Conservation (phyloP, 2,113 vertebrate genomes). For the Marcusenius ussheri region DNA sequence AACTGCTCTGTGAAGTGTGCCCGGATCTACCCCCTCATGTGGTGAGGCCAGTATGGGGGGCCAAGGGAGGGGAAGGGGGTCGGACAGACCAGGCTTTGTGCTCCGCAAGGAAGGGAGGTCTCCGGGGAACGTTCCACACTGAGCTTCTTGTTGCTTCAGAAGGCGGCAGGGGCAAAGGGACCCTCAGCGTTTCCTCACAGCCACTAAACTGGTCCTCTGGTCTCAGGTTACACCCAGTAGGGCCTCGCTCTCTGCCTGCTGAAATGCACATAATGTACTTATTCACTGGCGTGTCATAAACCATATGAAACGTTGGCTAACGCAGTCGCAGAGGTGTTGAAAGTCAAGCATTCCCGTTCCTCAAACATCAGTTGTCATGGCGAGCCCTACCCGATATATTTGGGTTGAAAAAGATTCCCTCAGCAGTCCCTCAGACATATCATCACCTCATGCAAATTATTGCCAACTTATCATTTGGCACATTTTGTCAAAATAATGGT, state of each 20-base stretch:
- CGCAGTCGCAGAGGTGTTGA: conserved; percentile 44
- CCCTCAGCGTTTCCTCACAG: conserved; percentile 48
- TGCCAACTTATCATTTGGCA: conserved; percentile 45
- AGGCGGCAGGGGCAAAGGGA: conserved; percentile 41
- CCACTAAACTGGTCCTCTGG: conserved; percentile 43
- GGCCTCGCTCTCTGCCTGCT: conserved; percentile 14
- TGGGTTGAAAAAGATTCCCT: conserved; percentile 14
- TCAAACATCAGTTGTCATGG: conserved; percentile 26
- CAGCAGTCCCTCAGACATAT: conserved; percentile 27
- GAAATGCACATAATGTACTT: conserved; percentile 43
- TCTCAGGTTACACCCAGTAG: conserved; percentile 33
- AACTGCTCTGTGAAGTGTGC: conserved; percentile 72
- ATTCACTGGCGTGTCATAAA: conserved; percentile 49
- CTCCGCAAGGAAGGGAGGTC: conserved; percentile 21
- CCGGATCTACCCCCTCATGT: conserved; percentile 34
- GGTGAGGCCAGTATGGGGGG: conserved; percentile 23
- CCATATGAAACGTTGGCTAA: conserved; percentile 36
- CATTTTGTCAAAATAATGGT: neutral
- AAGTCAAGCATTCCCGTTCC: conserved; percentile 33
- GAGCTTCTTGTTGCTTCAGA: conserved; percentile 47
- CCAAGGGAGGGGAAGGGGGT: conserved; percentile 27
- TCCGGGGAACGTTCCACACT: conserved; percentile 31
- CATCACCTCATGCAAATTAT: conserved; percentile 36
- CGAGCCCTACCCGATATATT: conserved; percentile 30
- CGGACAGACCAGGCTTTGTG: conserved; percentile 67